A percentile compares a stretch with the other conserved stretches of the same genome.
phyloP scores from a whole-genome alignment of 2,888 invertebrate species.

The Agonopterix heracliana region DNA sequence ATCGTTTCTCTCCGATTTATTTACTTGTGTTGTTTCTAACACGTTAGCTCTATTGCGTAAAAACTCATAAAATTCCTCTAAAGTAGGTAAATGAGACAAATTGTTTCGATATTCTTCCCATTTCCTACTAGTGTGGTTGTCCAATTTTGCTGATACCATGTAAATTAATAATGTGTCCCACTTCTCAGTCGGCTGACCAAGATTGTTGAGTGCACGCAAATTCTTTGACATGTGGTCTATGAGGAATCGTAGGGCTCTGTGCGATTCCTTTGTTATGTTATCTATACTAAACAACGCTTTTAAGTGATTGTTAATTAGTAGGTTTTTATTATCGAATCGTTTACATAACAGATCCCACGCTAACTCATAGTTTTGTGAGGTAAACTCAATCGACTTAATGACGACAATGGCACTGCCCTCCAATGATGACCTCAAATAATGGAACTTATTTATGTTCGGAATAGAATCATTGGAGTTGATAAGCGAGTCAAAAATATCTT shows the following conservation, averaged over 20 bases:
- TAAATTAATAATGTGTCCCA: conserved; percentile 20
- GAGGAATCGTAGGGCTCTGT: conserved; percentile 3
- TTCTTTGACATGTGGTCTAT: conserved; percentile 17
- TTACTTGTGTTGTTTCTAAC: conserved; percentile 7
- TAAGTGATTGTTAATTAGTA: conserved; percentile 10
- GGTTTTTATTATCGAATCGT: conserved; percentile 7
- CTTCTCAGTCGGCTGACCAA: conserved; percentile 16
- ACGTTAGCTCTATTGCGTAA: conserved; percentile 11
- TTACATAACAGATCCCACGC: conserved; percentile 10
- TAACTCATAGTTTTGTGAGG: conserved; percentile 3
- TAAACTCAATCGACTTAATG: conserved; percentile 5
- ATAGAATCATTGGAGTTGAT: conserved; percentile 16
- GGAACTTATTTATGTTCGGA: conserved; percentile 19
- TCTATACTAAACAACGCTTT: conserved; percentile 9
- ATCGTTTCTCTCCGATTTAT: not conserved
- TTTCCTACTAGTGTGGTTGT: conserved; percentile 11
- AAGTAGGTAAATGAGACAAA: conserved; percentile 4
- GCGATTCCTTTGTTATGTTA: conserved; percentile 3
- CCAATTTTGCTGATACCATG: conserved; percentile 14
- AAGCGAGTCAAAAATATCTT: conserved; percentile 16
- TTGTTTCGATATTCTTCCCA: conserved; percentile 16
- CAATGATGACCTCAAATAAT: conserved; percentile 16
- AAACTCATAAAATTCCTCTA: conserved; percentile 9
- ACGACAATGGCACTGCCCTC: conserved; percentile 8
- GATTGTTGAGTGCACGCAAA: conserved; percentile 19